These are phyloP conservation scores for Drosophila mettleri DNA, from an alignment of 2,888 invertebrate genomes.

Conservation along the genomic window DNA sequence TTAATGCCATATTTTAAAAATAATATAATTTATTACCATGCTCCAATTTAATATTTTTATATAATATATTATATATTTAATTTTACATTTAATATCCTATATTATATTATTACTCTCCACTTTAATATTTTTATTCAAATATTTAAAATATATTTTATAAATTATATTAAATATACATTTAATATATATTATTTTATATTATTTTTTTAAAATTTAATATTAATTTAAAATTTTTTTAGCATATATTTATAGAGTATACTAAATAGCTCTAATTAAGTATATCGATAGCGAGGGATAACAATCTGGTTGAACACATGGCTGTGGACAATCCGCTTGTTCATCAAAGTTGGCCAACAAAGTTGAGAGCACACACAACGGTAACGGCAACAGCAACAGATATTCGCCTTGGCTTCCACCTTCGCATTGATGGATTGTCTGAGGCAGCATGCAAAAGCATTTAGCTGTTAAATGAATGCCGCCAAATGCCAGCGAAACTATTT, in stretches of 20 bases:
- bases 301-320: slow-evolving; percentile 2
- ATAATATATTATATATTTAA: background rate
- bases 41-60: background rate
- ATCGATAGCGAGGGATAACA: background rate
- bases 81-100: background rate
- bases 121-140: background rate
- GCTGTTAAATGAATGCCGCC: slow-evolving; percentile 47
- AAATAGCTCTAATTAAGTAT: background rate
- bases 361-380: slow-evolving; percentile 29
- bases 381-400: slow-evolving; percentile 6
- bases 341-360: slow-evolving; percentile 46
- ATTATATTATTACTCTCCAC: background rate
- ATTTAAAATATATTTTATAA: background rate
- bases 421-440: slow-evolving; percentile 64
- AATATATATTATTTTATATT: background rate
- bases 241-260: too few relatives aligned
- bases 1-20: too few relatives aligned
- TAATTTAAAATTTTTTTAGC: too few relatives aligned
- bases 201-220: background rate
- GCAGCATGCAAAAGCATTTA: slow-evolving; percentile 60
- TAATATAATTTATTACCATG: too few relatives aligned
- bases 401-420: slow-evolving; percentile 2
- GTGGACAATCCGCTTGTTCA: background rate
- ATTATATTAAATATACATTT: background rate
- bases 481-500: slow-evolving; percentile 54